Conservation (phyloP, 2,113 vertebrate genomes). For the Paradoxurus hermaphroditus region DNA sequence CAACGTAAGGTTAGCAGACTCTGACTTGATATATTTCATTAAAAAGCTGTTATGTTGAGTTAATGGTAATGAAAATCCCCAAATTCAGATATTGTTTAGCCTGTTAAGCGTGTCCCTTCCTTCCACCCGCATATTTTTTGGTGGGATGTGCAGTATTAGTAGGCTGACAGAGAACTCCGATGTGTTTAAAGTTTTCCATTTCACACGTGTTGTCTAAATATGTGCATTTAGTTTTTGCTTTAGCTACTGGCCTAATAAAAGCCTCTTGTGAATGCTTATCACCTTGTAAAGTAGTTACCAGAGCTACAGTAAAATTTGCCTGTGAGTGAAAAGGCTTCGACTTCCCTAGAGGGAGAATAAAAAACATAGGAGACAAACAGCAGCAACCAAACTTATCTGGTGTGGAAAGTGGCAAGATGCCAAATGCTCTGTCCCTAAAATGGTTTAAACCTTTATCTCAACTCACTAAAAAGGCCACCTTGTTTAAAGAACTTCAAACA, state of each 20-base stretch:
- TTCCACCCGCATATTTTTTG: background rate
- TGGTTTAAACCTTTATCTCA: constrained; percentile 42
- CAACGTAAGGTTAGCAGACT: background rate
- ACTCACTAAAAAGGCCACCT: constrained; percentile 5
- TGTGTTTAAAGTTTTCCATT: constrained; percentile 56
- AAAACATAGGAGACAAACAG: constrained; percentile 63
- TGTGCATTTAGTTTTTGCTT: constrained; percentile 49
- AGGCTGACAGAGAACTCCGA: background rate
- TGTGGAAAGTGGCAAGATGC: constrained; percentile 53
- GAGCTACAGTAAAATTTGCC: constrained; percentile 63
- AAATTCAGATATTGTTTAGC: constrained; percentile 15
- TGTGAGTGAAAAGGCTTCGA: constrained; percentile 60
- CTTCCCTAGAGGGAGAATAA: constrained; percentile 63
- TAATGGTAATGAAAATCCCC: constrained; percentile 30
- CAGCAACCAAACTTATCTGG: constrained; percentile 54
- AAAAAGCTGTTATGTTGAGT: constrained; percentile 3
- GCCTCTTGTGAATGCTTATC: constrained; percentile 73
- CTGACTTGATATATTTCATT: background rate
- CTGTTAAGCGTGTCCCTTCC: background rate
- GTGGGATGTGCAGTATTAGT: background rate
- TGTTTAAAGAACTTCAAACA: constrained; percentile 53
- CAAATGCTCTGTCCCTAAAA: constrained; percentile 19
- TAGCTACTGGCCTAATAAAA: constrained; percentile 68
- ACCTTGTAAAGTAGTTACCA: constrained; percentile 74
- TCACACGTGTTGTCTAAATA: constrained; percentile 66